A percentile compares a stretch with the other conserved stretches of the same genome.
These are phyloP conservation scores for Bradypodion ventrale DNA, from an alignment of 2,797 vertebrate genomes.

Conservation along the genomic window DNA sequence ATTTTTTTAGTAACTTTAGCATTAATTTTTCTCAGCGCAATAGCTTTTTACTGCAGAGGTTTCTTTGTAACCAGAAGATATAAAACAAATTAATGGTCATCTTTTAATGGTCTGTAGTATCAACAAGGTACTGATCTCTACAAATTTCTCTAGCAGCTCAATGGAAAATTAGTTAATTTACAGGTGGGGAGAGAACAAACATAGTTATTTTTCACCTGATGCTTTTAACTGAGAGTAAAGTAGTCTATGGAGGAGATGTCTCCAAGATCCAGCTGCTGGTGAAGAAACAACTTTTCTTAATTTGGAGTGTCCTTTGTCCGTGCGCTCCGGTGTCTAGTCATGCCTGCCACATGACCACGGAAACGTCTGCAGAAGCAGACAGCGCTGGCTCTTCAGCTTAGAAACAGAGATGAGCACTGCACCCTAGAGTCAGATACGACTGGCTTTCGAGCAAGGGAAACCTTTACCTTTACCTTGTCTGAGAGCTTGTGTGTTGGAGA, in stretches of 20 bases:
- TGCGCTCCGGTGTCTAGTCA: too few relatives aligned
- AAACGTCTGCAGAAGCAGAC: too few relatives aligned
- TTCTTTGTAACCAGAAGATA: neutral
- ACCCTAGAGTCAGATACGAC: too few relatives aligned
- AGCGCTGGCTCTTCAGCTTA: too few relatives aligned
- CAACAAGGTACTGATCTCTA: neutral
- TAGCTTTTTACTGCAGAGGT: neutral
- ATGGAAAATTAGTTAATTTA: neutral
- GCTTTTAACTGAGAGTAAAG: neutral
- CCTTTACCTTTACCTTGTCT: too few relatives aligned
- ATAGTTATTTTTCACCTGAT: neutral
- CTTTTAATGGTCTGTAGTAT: neutral
- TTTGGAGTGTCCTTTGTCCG: neutral
- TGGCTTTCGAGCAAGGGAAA: too few relatives aligned
- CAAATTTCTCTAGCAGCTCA: neutral
- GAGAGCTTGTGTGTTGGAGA: neutral
- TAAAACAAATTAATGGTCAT: neutral
- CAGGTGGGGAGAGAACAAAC: neutral
- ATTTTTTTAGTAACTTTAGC: neutral
- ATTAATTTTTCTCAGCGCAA: neutral
- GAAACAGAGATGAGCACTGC: too few relatives aligned
- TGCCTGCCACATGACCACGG: too few relatives aligned
- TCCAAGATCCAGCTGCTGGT: neutral
- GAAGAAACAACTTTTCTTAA: neutral
- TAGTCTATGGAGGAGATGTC: neutral